Percentiles rank a stretch among this genome's conserved stretches.
These are phyloP conservation scores for Aldabrachelys gigantea DNA, from an alignment of 2,113 vertebrate species.

Conservation along the genomic window DNA sequence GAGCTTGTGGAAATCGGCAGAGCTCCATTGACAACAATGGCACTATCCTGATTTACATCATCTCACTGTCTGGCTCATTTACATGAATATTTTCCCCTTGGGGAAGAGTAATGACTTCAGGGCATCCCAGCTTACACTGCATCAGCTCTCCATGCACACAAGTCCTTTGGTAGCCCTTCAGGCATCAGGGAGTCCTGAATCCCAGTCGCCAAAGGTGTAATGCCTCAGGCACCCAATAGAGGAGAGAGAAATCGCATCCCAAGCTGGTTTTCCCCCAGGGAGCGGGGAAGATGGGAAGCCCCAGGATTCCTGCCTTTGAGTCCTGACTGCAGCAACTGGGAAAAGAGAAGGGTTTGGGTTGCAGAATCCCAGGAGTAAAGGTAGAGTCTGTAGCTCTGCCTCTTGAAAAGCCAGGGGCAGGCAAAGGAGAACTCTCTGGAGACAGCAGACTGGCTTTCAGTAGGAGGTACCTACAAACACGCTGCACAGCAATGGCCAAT, in stretches of 20 bases:
- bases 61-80: too few relatives aligned
- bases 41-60: too few relatives aligned
- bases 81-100: neutral
- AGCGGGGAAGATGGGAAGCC: neutral
- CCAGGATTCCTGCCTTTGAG: neutral
- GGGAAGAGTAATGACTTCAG: slow-evolving; percentile 66
- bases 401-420: neutral
- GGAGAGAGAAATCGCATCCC: neutral
- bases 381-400: neutral
- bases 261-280: too few relatives aligned
- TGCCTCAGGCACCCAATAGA: neutral
- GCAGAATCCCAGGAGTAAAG: fast-evolving
- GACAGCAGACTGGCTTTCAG: fast-evolving
- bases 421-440: neutral
- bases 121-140: slow-evolving; percentile 66
- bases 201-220: neutral
- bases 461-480: neutral
- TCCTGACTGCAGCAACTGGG: neutral
- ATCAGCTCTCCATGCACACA: slow-evolving; percentile 56
- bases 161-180: neutral
- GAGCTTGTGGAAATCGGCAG: slow-evolving; percentile 64
- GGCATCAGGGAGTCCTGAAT: neutral
- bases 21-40: slow-evolving; percentile 61
- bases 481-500: too few relatives aligned
- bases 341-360: neutral